phyloP scores from a whole-genome alignment of 2,797 vertebrate genomes.

The Rallus crepitans region DNA sequence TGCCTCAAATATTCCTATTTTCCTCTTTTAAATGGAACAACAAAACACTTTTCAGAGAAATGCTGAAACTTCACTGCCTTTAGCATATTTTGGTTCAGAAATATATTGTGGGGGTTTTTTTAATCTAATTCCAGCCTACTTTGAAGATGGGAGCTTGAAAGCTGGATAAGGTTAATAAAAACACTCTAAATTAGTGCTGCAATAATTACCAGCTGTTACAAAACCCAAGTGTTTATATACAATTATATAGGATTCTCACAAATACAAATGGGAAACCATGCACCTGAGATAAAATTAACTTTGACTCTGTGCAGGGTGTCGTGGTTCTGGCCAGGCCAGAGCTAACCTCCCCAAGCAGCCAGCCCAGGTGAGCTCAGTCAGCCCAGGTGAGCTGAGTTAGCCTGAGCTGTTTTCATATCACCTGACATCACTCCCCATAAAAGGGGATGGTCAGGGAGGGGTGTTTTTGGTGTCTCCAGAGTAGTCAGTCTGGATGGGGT shows the following conservation, averaged over 20 bases:
- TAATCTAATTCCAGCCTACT: not conserved
- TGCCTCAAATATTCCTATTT: not conserved
- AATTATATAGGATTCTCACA: not conserved
- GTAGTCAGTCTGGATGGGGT: too few species aligned
- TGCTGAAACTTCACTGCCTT: not conserved
- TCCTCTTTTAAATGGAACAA: conserved; percentile 4
- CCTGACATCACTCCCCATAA: too few species aligned
- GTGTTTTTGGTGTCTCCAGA: too few species aligned
- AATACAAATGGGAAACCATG: not conserved
- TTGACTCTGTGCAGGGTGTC: not conserved
- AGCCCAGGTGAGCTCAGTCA: too few species aligned
- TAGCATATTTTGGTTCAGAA: not conserved
- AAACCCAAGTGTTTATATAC: not conserved
- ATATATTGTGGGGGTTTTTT: not conserved
- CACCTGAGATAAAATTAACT: not conserved
- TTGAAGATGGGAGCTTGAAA: not conserved
- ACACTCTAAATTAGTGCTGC: not conserved
- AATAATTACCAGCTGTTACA: not conserved
- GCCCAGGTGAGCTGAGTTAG: too few species aligned
- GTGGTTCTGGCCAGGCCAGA: too few species aligned
- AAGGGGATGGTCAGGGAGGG: too few species aligned
- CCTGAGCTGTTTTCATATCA: too few species aligned
- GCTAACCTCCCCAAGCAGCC: too few species aligned
- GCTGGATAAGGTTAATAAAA: not conserved
- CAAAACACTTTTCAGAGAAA: not conserved